Percentiles rank a stretch among this genome's conserved stretches.
Evolutionary conservation across 2,797 vertebrate species (phyloP).

Genomic region (Enteromius unitaeniatus): DNA sequence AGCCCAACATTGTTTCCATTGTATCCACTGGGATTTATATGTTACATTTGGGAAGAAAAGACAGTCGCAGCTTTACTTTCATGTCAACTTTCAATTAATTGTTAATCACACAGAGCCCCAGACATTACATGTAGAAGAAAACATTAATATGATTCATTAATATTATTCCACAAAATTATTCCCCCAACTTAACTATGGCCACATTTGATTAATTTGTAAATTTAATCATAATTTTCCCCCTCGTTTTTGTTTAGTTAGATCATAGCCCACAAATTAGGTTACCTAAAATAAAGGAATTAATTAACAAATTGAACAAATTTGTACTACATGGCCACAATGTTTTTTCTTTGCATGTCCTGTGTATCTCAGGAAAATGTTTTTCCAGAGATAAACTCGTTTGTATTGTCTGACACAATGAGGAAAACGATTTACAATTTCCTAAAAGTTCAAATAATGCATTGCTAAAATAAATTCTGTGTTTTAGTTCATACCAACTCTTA

Average conservation of each 20-base stretch:
- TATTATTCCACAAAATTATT: background rate
- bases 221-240: background rate
- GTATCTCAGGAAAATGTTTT: too few relatives aligned
- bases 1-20: too few relatives aligned
- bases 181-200: background rate
- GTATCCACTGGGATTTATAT: background rate
- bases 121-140: background rate
- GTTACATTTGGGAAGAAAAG: background rate
- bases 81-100: background rate
- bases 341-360: background rate
- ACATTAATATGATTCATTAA: background rate
- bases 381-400: background rate
- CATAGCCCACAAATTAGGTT: background rate
- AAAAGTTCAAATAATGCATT: background rate
- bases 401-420: background rate
- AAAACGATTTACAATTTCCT: background rate
- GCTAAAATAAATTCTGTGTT: background rate
- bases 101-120: background rate
- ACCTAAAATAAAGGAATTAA: background rate
- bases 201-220: background rate
- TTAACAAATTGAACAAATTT: background rate
- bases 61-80: background rate
- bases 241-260: background rate
- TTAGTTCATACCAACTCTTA: background rate
- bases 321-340: background rate